Percentiles rank a stretch among this genome's conserved stretches.
Conservation (phyloP, 2,113 vertebrate species). For the Oncorhynchus masou region DNA sequence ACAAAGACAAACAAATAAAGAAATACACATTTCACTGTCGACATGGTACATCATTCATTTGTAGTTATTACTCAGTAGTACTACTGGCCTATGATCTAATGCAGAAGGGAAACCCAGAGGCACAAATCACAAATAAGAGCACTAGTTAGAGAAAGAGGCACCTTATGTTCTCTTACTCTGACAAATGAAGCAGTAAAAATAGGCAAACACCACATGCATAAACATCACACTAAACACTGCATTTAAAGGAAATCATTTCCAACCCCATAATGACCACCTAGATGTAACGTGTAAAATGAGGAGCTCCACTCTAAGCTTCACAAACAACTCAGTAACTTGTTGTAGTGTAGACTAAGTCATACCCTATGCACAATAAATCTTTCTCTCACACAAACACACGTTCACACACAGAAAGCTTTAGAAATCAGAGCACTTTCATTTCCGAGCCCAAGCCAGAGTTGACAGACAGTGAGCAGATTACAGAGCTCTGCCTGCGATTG, state of each 20-base stretch:
- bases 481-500: neutral
- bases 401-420: conserved; percentile 9
- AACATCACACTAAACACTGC: conserved; percentile 14
- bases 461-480: conserved; percentile 28
- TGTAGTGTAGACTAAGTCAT: neutral
- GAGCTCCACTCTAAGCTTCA: neutral
- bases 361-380: too few relatives aligned
- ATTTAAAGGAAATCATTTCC: neutral
- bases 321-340: neutral
- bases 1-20: too few relatives aligned
- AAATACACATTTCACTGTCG: too few relatives aligned
- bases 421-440: conserved; percentile 38
- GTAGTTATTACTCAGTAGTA: too few relatives aligned
- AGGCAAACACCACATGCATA: conserved; percentile 10
- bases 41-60: too few relatives aligned
- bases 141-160: conserved; percentile 22
- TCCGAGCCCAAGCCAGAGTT: conserved; percentile 16
- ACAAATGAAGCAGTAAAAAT: conserved; percentile 17
- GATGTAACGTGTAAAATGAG: neutral
- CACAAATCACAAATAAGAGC: neutral
- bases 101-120: neutral
- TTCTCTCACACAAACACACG: neutral
- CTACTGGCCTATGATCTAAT: neutral
- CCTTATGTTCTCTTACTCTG: conserved; percentile 27
- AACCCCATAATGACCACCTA: neutral